Evolutionary conservation across 2,888 invertebrate genomes (phyloP).

Genomic region (Pyrochroa serraticornis): DNA sequence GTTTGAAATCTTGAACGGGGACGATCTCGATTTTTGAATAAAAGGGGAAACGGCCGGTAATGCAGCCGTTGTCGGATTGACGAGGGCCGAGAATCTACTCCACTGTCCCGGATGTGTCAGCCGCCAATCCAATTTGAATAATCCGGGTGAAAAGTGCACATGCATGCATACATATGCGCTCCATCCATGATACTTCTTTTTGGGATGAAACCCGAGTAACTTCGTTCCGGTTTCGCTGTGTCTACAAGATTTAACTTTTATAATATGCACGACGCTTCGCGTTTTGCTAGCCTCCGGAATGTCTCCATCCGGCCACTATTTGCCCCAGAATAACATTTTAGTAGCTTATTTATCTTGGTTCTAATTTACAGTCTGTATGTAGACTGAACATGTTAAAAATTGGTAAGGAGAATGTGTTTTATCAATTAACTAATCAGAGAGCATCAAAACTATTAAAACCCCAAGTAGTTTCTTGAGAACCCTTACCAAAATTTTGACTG

Average conservation of each 20-base stretch:
- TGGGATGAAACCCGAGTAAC: not conserved
- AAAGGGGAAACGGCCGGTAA: constrained; percentile 16
- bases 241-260: constrained; percentile 7
- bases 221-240: not conserved
- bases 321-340: too few species aligned
- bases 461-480: too few species aligned
- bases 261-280: not conserved
- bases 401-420: too few species aligned
- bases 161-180: constrained; percentile 30
- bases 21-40: constrained; percentile 13
- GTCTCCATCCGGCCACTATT: not conserved
- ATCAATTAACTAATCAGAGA: too few species aligned
- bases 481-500: too few species aligned
- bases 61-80: constrained; percentile 21
- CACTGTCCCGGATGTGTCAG: constrained; percentile 18
- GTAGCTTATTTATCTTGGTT: too few species aligned
- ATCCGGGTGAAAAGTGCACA: constrained; percentile 31
- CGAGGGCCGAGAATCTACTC: constrained; percentile 14
- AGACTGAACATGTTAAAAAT: too few species aligned
- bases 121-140: constrained; percentile 32
- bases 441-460: too few species aligned
- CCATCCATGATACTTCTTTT: constrained; percentile 20
- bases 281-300: not conserved
- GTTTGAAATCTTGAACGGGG: constrained; percentile 10
- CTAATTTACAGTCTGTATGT: too few species aligned